phyloP scores from a whole-genome alignment of 2,113 vertebrate species.

The Oncorhynchus tshawytscha region DNA sequence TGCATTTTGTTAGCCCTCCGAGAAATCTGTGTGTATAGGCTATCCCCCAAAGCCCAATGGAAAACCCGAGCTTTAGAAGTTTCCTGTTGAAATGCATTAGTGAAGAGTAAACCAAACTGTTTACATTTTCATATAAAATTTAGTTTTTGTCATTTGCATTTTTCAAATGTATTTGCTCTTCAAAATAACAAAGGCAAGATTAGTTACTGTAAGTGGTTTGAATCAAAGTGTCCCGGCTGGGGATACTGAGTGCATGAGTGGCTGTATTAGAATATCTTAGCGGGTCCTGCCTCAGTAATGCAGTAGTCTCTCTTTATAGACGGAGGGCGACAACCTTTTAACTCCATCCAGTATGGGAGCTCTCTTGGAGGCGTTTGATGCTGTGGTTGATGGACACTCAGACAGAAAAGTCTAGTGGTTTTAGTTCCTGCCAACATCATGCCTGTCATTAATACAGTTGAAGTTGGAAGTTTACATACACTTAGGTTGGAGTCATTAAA shows the following conservation, averaged over 20 bases:
- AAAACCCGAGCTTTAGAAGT: not conserved
- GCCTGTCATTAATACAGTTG: not conserved
- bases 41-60: not conserved
- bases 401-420: not conserved
- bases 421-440: not conserved
- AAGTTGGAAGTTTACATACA: too few species aligned
- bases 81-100: not conserved
- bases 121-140: not conserved
- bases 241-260: not conserved
- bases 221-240: not conserved
- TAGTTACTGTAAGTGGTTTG: not conserved
- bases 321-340: not conserved
- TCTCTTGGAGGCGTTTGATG: not conserved
- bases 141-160: not conserved
- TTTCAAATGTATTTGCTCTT: not conserved
- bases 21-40: not conserved
- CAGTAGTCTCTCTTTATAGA: not conserved
- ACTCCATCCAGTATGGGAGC: not conserved
- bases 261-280: not conserved
- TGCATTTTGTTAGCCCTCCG: not conserved
- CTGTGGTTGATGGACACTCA: not conserved
- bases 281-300: not conserved
- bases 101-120: not conserved
- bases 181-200: not conserved
- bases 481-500: too few species aligned